Conservation (phyloP, 2,113 vertebrate species). For the Trogon melanurus region DNA sequence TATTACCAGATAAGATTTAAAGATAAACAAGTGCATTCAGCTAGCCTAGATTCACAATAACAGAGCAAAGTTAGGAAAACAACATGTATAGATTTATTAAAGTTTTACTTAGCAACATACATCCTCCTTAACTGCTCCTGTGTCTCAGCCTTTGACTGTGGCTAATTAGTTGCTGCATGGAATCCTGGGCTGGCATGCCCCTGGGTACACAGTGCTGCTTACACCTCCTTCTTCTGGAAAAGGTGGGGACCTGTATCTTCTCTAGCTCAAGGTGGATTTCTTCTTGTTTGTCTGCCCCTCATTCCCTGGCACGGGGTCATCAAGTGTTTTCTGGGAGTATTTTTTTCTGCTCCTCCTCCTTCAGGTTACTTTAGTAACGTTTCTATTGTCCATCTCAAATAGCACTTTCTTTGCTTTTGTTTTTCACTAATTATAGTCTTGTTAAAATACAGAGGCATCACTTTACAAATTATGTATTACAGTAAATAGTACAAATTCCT, state of each 20-base stretch:
- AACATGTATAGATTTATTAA: neutral
- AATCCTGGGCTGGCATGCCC: neutral
- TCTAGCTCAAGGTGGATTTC: neutral
- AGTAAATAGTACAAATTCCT: neutral
- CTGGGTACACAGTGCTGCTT: neutral
- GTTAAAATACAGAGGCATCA: neutral
- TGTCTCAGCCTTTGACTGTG: neutral
- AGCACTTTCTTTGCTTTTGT: neutral
- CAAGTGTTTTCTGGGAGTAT: neutral
- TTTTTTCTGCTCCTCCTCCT: neutral
- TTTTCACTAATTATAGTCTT: neutral
- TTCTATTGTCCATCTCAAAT: neutral
- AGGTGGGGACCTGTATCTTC: neutral
- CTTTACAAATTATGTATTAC: neutral
- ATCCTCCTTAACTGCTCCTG: neutral
- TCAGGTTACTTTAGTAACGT: neutral
- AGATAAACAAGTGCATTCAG: slow-evolving; percentile 16
- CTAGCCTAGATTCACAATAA: neutral
- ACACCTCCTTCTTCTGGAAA: neutral
- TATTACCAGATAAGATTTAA: slow-evolving; percentile 9
- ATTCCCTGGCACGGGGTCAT: neutral
- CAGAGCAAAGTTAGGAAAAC: neutral
- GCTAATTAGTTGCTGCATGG: neutral
- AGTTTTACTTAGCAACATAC: neutral
- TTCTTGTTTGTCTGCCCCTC: neutral